Evolutionary conservation across 1,140 invertebrate species (phyloP).

Genomic region (Drosophila ohnishii): DNA sequence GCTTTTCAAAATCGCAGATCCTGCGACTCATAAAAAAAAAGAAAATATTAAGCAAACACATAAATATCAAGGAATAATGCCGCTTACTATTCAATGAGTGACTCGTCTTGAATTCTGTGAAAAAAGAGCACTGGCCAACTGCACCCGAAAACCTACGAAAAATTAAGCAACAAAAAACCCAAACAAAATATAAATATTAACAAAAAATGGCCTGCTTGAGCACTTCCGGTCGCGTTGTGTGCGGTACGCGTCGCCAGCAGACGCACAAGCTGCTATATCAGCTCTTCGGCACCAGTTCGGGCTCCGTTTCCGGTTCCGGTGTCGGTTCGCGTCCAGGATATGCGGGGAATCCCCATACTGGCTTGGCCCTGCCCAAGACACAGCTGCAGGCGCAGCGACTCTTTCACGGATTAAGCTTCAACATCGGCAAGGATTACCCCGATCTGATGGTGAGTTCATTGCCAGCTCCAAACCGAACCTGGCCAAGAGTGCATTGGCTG

Average conservation of each 20-base stretch:
- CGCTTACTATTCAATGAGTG: slow-evolving; percentile 20
- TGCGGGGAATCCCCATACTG: slow-evolving; percentile 6
- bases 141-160: slow-evolving; percentile 3
- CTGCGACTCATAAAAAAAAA: slow-evolving; percentile 25
- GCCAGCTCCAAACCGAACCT: slow-evolving; percentile 25
- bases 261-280: slow-evolving; percentile 68
- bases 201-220: slow-evolving; percentile 77
- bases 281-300: slow-evolving; percentile 45
- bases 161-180: background rate
- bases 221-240: slow-evolving; percentile 79
- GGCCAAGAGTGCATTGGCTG: slow-evolving; percentile 70
- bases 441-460: slow-evolving; percentile 70
- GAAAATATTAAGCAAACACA: slow-evolving; percentile 8
- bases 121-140: slow-evolving; percentile 21
- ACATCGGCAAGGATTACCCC: slow-evolving; percentile 64
- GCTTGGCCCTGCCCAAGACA: slow-evolving; percentile 8
- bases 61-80: slow-evolving; percentile 44
- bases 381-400: slow-evolving; percentile 46
- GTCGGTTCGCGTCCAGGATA: slow-evolving; percentile 27
- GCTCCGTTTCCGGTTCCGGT: slow-evolving; percentile 14
- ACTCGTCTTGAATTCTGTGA: slow-evolving; percentile 30
- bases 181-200: slow-evolving; percentile 8
- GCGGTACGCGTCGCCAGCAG: slow-evolving; percentile 72
- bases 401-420: slow-evolving; percentile 68
- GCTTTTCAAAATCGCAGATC: slow-evolving; percentile 22